Evolutionary conservation across 2,113 vertebrate species (phyloP), one percentile per base, ranked within the genome.

Genomic region (Ellobius talpinus): DNA sequence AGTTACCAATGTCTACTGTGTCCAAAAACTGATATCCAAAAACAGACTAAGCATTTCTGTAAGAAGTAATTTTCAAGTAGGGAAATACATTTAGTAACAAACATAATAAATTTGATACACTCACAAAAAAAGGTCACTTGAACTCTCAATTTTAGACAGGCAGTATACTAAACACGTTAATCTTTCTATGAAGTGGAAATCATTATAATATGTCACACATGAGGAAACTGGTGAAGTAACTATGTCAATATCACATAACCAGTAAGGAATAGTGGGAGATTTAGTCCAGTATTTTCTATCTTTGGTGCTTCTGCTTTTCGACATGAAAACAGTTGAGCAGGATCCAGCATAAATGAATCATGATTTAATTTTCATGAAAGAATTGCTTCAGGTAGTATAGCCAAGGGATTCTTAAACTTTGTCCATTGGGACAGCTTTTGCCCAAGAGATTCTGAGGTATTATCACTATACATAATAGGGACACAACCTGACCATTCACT

Each of bases 381-480:
- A 96, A 98, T 47, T 98, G 97, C 98, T 97, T 97, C 96, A 98
- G 87, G 93, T 98, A 98, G 94, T 94, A 68, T 2, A 87, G 29
- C 17, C 29, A 33, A 50, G 11, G 6, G 42, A 63, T 66, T 66
- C 61, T 79, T 79, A 55, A 79, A 79, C 9, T 47, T 33, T 66
- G 24, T 24, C 10, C 84, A 87, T 13, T 68, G 42, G 23, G 11
- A 50, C 21, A 87, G 17, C 31, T 3, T 68, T 68, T 50, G 42
- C 10, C 42, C 14, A 87, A 14, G 19, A 68, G 50, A 68, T 8
- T 87, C 36, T 68, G 17, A 87, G 10, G 10, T 87, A 50, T 65
- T 14, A 58, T 50, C 21, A 47, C 63, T 68, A 47, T 47, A 68
- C 31, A 21, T 33, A 66, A 66, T 24, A 86, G 42, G 63, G 47